Conservation (phyloP, 2,113 vertebrate genomes). For the Chionomys nivalis region DNA sequence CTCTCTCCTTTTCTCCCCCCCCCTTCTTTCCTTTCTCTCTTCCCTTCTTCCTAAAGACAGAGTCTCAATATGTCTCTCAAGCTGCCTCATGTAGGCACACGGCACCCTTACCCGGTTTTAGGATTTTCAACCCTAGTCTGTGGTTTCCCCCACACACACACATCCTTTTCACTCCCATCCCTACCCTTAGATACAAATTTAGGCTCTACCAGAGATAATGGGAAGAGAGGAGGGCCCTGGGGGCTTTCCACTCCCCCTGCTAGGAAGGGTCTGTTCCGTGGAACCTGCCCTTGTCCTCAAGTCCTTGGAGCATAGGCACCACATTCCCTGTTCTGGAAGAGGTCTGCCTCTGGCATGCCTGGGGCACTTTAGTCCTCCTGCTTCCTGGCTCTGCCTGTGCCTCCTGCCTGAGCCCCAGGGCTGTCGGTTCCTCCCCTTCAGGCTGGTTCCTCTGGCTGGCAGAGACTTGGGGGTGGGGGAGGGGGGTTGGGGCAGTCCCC, state of each 20-base stretch:
- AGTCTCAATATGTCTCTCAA: neutral
- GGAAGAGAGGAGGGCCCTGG: neutral
- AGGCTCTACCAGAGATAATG: neutral
- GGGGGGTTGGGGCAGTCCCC: conserved; percentile 53
- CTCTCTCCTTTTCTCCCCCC: neutral
- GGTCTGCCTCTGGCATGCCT: conserved; percentile 41
- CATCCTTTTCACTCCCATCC: neutral
- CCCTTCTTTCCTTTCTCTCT: neutral
- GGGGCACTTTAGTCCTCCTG: conserved; percentile 18
- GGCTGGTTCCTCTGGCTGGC: conserved; percentile 30
- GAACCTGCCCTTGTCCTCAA: neutral
- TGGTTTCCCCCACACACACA: neutral
- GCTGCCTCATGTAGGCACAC: neutral
- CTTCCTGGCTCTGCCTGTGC: neutral
- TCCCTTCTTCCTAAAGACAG: neutral
- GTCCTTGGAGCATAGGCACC: neutral
- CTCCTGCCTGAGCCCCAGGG: neutral
- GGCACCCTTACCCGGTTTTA: neutral
- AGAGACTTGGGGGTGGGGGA: conserved; percentile 39
- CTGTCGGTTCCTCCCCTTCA: neutral
- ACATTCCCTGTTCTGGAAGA: neutral
- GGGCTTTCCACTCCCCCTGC: neutral
- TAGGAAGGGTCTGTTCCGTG: neutral
- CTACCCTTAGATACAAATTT: neutral
- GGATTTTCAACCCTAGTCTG: neutral